phyloP scores from a whole-genome alignment of 2,797 vertebrate species.

The Gorsachius magnificus region DNA sequence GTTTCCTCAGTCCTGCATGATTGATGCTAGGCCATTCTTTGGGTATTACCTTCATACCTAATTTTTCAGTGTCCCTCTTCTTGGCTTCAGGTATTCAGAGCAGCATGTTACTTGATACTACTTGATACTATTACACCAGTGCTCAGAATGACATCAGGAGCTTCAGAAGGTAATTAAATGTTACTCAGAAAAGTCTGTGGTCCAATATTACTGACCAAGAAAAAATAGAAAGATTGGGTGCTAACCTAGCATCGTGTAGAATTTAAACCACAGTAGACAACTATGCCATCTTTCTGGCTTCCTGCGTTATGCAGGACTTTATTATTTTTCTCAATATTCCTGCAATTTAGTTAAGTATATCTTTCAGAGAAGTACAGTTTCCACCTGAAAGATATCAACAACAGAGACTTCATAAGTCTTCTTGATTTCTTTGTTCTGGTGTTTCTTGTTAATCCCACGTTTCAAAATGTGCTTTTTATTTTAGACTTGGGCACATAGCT shows the following conservation, averaged over 20 bases:
- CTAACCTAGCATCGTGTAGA: not conserved
- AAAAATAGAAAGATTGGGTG: not conserved
- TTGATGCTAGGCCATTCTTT: not conserved
- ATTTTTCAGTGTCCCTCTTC: not conserved
- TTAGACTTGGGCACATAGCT: not conserved
- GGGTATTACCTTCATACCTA: not conserved
- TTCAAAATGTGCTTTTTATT: not conserved
- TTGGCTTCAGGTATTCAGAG: not conserved
- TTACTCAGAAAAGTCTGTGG: not conserved
- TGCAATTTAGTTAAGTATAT: not conserved
- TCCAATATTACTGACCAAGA: not conserved
- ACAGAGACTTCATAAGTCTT: not conserved
- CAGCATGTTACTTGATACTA: not conserved
- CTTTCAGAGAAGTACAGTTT: not conserved
- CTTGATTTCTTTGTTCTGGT: not conserved
- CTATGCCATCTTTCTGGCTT: not conserved
- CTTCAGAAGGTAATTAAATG: not conserved
- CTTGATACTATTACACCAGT: not conserved
- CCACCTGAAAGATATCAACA: not conserved
- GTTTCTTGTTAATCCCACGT: not conserved
- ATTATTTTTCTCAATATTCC: not conserved
- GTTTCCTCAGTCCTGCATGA: not conserved
- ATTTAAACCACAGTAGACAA: not conserved
- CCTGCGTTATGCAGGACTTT: not conserved
- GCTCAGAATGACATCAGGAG: not conserved